Evolutionary conservation across 1,140 invertebrate genomes (phyloP), one percentile per base, ranked within the genome.

Genomic region (Macrotrachela quadricornifera): DNA sequence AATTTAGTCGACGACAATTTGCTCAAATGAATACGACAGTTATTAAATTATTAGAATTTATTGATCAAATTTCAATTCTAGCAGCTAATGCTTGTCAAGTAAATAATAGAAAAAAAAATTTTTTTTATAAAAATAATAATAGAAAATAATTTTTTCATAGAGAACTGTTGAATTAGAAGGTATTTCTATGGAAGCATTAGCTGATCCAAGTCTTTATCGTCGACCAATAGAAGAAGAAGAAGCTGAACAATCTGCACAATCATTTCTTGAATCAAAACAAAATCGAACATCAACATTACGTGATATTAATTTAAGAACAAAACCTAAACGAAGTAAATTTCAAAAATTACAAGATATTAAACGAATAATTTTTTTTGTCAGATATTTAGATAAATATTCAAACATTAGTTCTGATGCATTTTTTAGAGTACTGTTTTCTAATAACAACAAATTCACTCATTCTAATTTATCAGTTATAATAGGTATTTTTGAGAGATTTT

Each of bases 61-160:
- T 63, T 38, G 55, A 62, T 41, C 63, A 63, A 49, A 59, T 69
- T 30, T 60, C 67, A 21, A 60, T 65, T 36, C 59, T 69, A 40
- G 63, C 65, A 10, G 68, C 64, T 62, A 61, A 67, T 44, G 64
- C 66, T 6, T 69, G 67, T 57, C 61, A 64, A 41, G 67, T 69
- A 57, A 61, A 64, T 46, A 6, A 40, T 12, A 14, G 43, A n/a
- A 14, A 6, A 12, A 9, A n/a, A n/a, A n/a, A n/a, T n/a, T 52
- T 13, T 18, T 14, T 36, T 18, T 30, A n/a, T 14, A 48, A 52
- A 8, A 52, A 16, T 62, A 40, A 17, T 51, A 30, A 46, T 10
- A 9, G n/a, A 46, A 21, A 9, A 10, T 8, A 10, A 9, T 46
- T 46, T 16, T 14, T 42, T 10, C 8, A 46, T 13, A 46, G 8